Conservation (phyloP, 2,888 invertebrate genomes). For the Drosophila pseudotalamancana region DNA sequence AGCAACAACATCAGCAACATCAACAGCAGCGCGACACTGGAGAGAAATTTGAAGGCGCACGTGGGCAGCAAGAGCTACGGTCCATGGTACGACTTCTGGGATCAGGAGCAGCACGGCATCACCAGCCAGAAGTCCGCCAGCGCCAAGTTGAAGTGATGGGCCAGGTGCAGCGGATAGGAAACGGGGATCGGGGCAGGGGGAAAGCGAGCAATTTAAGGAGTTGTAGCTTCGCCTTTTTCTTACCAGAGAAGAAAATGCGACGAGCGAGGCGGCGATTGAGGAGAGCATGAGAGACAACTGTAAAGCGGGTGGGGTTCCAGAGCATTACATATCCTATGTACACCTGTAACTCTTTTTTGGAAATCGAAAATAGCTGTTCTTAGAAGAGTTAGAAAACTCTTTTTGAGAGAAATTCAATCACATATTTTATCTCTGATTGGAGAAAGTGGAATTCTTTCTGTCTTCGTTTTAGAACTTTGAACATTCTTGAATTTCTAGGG, state of each 20-base stretch:
- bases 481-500: too few relatives aligned
- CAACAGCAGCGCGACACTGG: constrained; percentile 75
- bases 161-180: neutral
- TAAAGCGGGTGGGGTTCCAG: neutral
- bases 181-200: neutral
- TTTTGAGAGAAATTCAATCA: too few relatives aligned
- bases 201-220: constrained; percentile 2
- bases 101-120: constrained; percentile 76
- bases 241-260: constrained; percentile 79
- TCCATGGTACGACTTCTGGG: constrained; percentile 96
- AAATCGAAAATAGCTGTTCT: too few relatives aligned
- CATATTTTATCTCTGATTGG: too few relatives aligned
- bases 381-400: too few relatives aligned
- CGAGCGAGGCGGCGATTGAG: constrained; percentile 44
- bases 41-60: constrained; percentile 63
- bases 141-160: constrained; percentile 65
- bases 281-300: neutral
- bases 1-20: constrained; percentile 67
- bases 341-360: too few relatives aligned
- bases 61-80: constrained; percentile 88
- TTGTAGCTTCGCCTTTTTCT: constrained; percentile 76
- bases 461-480: too few relatives aligned
- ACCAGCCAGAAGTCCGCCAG: constrained; percentile 55
- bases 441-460: too few relatives aligned
- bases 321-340: too few relatives aligned